Conservation (phyloP, 2,797 vertebrate species). For the Balearica regulorum region DNA sequence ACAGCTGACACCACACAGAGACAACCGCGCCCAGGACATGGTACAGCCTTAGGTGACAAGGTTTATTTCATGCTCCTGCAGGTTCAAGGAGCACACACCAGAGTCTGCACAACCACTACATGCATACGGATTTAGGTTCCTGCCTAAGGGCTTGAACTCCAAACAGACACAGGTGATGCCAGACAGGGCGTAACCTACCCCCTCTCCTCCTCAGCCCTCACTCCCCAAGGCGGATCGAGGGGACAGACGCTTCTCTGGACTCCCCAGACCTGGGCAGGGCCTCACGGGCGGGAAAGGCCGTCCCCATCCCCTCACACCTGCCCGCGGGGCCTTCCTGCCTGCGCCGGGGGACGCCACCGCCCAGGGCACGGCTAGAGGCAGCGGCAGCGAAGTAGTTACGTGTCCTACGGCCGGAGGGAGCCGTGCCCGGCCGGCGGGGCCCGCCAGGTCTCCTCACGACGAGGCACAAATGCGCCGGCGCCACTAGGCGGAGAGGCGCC, state of each 20-base stretch:
- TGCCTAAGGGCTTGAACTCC: background rate
- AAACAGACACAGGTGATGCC: rapidly evolving
- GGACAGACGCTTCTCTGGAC: rapidly evolving
- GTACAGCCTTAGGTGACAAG: background rate
- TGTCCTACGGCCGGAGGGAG: background rate
- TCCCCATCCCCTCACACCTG: background rate
- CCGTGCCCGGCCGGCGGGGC: too few relatives aligned
- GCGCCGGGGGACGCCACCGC: too few relatives aligned
- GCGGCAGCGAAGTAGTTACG: background rate
- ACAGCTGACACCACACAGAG: background rate
- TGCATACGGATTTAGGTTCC: rapidly evolving
- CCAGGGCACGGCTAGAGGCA: background rate
- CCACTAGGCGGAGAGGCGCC: background rate
- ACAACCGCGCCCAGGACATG: background rate
- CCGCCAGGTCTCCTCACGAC: background rate
- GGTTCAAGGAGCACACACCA: background rate
- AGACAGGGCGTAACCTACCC: background rate
- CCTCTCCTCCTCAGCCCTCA: background rate
- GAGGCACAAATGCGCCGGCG: background rate
- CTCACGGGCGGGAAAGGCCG: too few relatives aligned
- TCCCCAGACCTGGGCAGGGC: background rate
- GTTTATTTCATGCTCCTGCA: rapidly evolving
- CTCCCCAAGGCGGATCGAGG: too few relatives aligned
- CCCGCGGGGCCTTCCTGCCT: background rate
- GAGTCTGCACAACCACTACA: background rate